phyloP scores from a whole-genome alignment of 1,140 invertebrate genomes.

The Papilio helenus region DNA sequence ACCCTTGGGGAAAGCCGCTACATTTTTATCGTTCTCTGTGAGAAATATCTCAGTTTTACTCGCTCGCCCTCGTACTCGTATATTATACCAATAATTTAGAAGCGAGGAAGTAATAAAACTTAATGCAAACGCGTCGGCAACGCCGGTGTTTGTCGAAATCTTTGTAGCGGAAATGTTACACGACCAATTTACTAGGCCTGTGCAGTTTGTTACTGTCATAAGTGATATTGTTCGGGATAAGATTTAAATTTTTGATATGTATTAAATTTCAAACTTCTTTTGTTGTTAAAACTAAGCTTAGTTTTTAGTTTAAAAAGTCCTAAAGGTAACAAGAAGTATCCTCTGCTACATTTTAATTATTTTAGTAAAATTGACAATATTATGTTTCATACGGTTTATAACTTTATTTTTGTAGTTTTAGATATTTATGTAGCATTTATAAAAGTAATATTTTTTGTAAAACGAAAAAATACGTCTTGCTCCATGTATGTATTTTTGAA shows the following conservation, averaged over 20 bases:
- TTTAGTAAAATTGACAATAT: no score
- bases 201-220: background rate
- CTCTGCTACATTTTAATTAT: background rate
- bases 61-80: conserved; percentile 55
- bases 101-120: conserved; percentile 76
- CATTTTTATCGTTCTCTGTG: conserved; percentile 63
- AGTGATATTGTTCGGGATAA: background rate
- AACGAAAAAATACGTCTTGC: no score
- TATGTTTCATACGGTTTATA: no score
- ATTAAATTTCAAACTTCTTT: background rate
- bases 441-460: no score
- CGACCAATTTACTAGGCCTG: conserved; percentile 52
- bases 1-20: conserved; percentile 47
- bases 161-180: conserved; percentile 53
- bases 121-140: conserved; percentile 70
- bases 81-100: conserved; percentile 75
- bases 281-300: no score
- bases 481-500: no score
- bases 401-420: no score
- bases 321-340: background rate
- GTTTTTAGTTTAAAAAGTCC: no score
- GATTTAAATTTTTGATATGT: background rate
- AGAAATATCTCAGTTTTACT: conserved; percentile 60
- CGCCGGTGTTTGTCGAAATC: conserved; percentile 70
- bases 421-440: no score